Evolutionary conservation across 2,888 invertebrate species (phyloP).

Genomic region (Cryptops parisi): DNA sequence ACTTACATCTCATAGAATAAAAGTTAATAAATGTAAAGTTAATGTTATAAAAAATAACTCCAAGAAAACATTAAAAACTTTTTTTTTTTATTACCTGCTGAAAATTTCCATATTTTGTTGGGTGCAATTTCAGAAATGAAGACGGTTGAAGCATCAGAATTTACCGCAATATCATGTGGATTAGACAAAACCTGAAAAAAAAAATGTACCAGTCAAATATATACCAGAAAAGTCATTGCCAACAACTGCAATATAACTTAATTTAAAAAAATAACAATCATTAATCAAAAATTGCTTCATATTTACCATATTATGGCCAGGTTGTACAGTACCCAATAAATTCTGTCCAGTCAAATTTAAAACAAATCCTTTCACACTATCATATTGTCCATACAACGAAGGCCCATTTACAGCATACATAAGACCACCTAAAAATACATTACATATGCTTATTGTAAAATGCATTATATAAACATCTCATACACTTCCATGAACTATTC

Average conservation of each 20-base stretch:
- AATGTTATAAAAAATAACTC: no score
- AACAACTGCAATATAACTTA: slow-evolving; percentile 33
- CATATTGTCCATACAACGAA: slow-evolving; percentile 20
- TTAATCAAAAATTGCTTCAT: not conserved
- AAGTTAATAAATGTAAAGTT: no score
- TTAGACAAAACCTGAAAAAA: no score
- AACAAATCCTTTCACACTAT: slow-evolving; percentile 51
- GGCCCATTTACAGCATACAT: slow-evolving; percentile 64
- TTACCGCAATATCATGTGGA: slow-evolving; percentile 69
- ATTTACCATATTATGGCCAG: slow-evolving; percentile 1
- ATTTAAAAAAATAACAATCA: not conserved
- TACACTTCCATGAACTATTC: no score
- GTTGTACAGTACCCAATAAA: slow-evolving; percentile 32
- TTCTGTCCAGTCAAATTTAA: slow-evolving; percentile 45
- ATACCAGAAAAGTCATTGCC: no score
- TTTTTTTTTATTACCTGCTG: not conserved
- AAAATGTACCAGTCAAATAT: no score
- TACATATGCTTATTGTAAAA: no score
- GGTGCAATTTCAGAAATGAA: slow-evolving; percentile 66
- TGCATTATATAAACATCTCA: no score
- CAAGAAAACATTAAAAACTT: not conserved
- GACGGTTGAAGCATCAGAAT: slow-evolving; percentile 47
- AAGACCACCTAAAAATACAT: slow-evolving; percentile 55
- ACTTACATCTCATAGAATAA: no score
- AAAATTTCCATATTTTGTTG: slow-evolving; percentile 46